Evolutionary conservation across 2,888 invertebrate genomes (phyloP).

Genomic region (Odontocerum albicorne): DNA sequence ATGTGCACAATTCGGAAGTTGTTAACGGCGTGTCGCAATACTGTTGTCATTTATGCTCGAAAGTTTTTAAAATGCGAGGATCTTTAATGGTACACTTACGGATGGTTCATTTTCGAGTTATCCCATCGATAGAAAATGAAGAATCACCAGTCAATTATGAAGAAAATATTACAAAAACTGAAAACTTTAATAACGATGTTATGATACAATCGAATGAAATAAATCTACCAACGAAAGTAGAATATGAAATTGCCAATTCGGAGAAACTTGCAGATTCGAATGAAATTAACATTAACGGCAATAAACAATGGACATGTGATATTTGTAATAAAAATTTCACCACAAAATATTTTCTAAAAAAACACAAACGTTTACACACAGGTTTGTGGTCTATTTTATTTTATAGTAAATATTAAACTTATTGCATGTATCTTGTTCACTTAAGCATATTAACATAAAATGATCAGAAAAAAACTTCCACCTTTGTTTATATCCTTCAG

Average conservation of each 20-base stretch:
- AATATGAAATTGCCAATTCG: no score
- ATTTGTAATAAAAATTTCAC: slow-evolving; percentile 83
- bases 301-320: slow-evolving; percentile 85
- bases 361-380: slow-evolving; percentile 84
- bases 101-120: slow-evolving; percentile 72
- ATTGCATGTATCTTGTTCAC: no score
- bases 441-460: no score
- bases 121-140: slow-evolving; percentile 19
- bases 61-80: slow-evolving; percentile 80
- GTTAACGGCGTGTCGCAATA: slow-evolving; percentile 53
- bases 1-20: slow-evolving; percentile 46
- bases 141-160: not conserved
- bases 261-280: not conserved
- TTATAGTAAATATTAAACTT: no score
- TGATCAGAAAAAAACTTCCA: no score
- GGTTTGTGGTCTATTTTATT: no score
- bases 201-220: no score
- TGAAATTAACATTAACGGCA: slow-evolving; percentile 46
- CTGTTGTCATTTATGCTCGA: slow-evolving; percentile 76
- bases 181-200: slow-evolving; percentile 36
- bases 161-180: not conserved
- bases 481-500: no score
- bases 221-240: no score
- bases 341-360: slow-evolving; percentile 86
- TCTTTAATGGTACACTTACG: slow-evolving; percentile 80